Conservation (phyloP, 2,888 invertebrate species). For the Drosophila affinis region DNA sequence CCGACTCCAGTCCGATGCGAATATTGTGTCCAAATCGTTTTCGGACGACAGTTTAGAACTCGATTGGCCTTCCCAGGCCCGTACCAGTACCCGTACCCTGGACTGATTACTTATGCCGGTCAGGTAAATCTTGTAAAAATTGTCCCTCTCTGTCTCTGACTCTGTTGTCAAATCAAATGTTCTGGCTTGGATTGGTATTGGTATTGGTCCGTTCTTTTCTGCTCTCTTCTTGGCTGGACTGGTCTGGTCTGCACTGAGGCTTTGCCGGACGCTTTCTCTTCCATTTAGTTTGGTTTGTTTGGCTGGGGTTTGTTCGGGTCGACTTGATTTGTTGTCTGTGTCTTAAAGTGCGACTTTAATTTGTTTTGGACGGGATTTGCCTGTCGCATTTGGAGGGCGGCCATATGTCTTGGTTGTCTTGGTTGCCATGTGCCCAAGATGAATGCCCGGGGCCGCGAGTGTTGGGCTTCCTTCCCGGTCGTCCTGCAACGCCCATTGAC, state of each 20-base stretch:
- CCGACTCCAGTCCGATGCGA: conserved; percentile 31
- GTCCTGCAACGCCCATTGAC: conserved; percentile 62
- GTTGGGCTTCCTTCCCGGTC: conserved; percentile 46
- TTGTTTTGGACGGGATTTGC: conserved; percentile 55
- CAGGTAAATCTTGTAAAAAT: conserved; percentile 75
- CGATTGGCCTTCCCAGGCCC: conserved; percentile 52
- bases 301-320: conserved; percentile 32
- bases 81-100: background rate
- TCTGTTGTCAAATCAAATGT: background rate
- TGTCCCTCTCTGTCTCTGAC: conserved; percentile 25
- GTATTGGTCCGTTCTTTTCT: background rate
- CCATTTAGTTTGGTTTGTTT: conserved; percentile 25
- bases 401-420: conserved; percentile 60
- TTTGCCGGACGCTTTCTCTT: conserved; percentile 25
- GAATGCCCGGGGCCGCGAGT: conserved; percentile 33
- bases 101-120: conserved; percentile 74
- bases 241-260: background rate
- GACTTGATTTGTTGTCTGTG: conserved; percentile 62
- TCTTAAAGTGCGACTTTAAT: conserved; percentile 73
- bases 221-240: background rate
- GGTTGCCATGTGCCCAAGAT: conserved; percentile 40
- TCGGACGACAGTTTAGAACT: conserved; percentile 73
- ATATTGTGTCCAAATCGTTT: conserved; percentile 71
- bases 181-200: background rate
- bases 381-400: conserved; percentile 12